phyloP scores from a whole-genome alignment of 2,888 invertebrate species.

The Mythimna lalbum region DNA sequence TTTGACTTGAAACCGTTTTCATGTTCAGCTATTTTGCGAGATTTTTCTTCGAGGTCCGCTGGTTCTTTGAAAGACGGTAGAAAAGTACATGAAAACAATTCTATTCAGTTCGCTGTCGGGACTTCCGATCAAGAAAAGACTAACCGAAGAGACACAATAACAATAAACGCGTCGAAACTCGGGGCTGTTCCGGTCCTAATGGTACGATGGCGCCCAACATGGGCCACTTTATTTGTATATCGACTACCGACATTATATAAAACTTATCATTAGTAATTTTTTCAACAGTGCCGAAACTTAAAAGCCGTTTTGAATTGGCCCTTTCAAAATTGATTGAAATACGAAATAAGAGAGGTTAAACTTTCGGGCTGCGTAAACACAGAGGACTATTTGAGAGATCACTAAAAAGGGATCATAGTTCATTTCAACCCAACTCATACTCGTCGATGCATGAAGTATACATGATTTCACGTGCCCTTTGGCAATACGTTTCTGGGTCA shows the following conservation, averaged over 20 bases:
- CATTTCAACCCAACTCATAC: constrained; percentile 66
- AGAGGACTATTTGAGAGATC: constrained; percentile 47
- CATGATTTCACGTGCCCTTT: constrained; percentile 56
- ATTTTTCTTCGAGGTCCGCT: constrained; percentile 67
- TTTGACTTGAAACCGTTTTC: constrained; percentile 45
- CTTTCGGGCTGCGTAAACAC: constrained; percentile 27
- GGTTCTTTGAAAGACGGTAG: constrained; percentile 69
- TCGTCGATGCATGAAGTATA: constrained; percentile 64
- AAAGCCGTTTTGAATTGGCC: constrained; percentile 17
- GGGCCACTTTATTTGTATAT: constrained; percentile 67
- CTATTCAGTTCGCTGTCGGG: constrained; percentile 71
- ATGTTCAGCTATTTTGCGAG: constrained; percentile 54
- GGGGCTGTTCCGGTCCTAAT: constrained; percentile 68
- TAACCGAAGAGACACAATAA: constrained; percentile 71
- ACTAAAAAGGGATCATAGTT: constrained; percentile 64
- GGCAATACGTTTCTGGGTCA: constrained; percentile 57
- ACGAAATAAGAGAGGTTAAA: constrained; percentile 9
- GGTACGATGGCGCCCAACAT: constrained; percentile 76
- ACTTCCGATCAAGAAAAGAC: constrained; percentile 62
- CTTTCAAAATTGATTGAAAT: constrained; percentile 21
- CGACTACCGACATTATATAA: constrained; percentile 39
- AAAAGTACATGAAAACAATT: constrained; percentile 75
- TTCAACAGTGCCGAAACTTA: constrained; percentile 11
- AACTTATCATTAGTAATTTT: constrained; percentile 48
- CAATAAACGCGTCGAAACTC: constrained; percentile 75